phyloP scores from a whole-genome alignment of 2,797 vertebrate genomes.

The Ctenosaura bakeri region DNA sequence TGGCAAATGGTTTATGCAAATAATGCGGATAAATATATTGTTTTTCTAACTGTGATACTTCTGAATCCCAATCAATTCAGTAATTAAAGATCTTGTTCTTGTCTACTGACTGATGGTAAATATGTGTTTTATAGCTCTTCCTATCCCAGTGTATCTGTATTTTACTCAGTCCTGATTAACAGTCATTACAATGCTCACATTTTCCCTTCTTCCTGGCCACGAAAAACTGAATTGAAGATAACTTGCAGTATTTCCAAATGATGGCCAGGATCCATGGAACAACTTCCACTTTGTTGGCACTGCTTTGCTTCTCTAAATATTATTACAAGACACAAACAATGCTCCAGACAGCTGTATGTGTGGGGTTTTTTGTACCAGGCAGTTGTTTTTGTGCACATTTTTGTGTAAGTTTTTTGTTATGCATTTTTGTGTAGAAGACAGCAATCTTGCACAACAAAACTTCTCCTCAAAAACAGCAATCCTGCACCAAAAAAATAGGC shows the following conservation, averaged over 20 bases:
- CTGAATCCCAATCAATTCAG: not conserved
- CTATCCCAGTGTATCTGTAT: not conserved
- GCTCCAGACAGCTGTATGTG: no score
- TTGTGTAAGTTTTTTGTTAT: no score
- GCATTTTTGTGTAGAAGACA: no score
- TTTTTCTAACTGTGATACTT: not conserved
- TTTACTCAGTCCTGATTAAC: not conserved
- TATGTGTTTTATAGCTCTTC: not conserved
- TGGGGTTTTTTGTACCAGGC: no score
- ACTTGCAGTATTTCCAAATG: not conserved
- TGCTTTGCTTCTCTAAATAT: not conserved
- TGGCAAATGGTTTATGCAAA: slow-evolving; percentile 18
- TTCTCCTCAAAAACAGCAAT: no score
- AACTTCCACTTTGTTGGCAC: not conserved
- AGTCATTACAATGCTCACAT: not conserved
- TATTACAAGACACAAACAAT: no score
- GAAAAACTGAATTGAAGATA: not conserved
- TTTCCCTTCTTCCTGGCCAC: not conserved
- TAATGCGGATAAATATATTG: not conserved
- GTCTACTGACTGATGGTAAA: not conserved
- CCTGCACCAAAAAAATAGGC: no score
- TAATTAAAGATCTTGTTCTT: slow-evolving; percentile 29
- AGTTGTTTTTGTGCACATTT: no score
- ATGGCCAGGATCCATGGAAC: not conserved
- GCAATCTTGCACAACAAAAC: no score